Evolutionary conservation across 1,140 invertebrate species (phyloP).

Genomic region (Drosophila ananassae): DNA sequence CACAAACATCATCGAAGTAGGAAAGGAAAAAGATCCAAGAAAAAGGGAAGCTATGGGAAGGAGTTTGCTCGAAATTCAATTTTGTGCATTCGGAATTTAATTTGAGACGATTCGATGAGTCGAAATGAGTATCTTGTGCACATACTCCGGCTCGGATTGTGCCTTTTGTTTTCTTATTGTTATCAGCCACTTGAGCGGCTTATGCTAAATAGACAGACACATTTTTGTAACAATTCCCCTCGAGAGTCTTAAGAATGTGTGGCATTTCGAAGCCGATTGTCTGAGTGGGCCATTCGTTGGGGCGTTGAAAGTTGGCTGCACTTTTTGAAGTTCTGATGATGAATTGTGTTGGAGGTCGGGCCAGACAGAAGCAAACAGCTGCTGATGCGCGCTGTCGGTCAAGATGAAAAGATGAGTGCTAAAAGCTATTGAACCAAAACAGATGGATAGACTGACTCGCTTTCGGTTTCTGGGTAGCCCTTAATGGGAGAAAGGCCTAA

Average conservation of each 20-base stretch:
- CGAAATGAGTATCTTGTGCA: conserved; percentile 4
- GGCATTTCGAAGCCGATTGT: conserved; percentile 44
- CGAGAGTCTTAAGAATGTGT: conserved; percentile 35
- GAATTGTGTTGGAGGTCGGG: conserved; percentile 55
- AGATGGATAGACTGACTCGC: conserved; percentile 34
- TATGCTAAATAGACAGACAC: conserved; percentile 76
- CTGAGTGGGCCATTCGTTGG: conserved; percentile 69
- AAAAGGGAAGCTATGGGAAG: not conserved
- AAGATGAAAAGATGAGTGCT: conserved; percentile 65
- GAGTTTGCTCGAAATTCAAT: conserved; percentile 39
- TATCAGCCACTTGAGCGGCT: conserved; percentile 60
- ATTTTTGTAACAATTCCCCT: conserved; percentile 59
- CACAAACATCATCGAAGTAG: conserved; percentile 44
- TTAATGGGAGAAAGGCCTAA: conserved; percentile 40
- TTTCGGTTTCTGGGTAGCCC: conserved; percentile 18
- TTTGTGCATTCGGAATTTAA: conserved; percentile 44
- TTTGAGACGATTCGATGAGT: conserved; percentile 35
- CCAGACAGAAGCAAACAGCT: conserved; percentile 40
- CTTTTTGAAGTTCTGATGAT: conserved; percentile 57
- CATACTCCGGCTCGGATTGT: conserved; percentile 1
- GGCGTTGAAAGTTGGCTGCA: conserved; percentile 62
- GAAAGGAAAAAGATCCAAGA: conserved; percentile 2
- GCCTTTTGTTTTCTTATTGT: conserved; percentile 33
- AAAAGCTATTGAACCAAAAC: conserved; percentile 69
- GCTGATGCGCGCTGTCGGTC: conserved; percentile 59